phyloP scores from a whole-genome alignment of 2,797 vertebrate species.

The Prunella strophiata region DNA sequence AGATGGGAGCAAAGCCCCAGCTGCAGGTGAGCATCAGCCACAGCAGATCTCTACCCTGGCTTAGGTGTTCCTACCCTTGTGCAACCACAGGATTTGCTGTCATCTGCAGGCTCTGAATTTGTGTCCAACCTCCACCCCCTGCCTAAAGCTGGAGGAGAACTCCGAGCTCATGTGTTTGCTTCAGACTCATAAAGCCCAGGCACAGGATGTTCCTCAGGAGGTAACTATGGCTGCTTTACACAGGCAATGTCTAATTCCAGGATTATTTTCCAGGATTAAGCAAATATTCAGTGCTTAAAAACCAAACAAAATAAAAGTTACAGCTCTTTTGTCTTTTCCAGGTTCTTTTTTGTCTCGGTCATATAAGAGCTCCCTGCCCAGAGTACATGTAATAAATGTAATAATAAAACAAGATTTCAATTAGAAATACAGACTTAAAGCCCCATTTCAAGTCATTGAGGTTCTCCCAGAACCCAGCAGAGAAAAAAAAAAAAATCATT shows the following conservation, averaged over 20 bases:
- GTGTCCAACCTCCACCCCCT: neutral
- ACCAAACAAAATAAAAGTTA: too few species aligned
- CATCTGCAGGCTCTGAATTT: neutral
- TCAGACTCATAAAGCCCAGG: neutral
- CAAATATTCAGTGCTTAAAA: neutral
- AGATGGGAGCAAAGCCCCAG: slow-evolving; percentile 80
- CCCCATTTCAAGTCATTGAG: neutral
- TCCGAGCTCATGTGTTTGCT: slow-evolving; percentile 43
- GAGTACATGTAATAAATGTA: rapidly evolving
- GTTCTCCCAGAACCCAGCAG: neutral
- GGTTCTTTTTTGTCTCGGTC: neutral
- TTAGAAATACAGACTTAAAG: neutral
- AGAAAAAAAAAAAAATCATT: neutral
- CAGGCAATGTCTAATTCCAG: neutral
- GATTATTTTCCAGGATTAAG: neutral
- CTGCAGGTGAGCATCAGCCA: slow-evolving; percentile 49
- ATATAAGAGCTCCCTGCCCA: neutral
- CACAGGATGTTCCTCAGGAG: neutral
- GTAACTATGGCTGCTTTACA: neutral
- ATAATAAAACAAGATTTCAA: neutral
- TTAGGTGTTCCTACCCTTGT: neutral
- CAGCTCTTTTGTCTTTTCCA: neutral
- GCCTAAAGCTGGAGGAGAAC: neutral
- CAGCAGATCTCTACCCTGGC: rapidly evolving
- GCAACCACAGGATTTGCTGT: neutral